Base-by-base conservation (phyloP, 2,797 vertebrate species). In the Amblyopsis hoosieri region DNA sequence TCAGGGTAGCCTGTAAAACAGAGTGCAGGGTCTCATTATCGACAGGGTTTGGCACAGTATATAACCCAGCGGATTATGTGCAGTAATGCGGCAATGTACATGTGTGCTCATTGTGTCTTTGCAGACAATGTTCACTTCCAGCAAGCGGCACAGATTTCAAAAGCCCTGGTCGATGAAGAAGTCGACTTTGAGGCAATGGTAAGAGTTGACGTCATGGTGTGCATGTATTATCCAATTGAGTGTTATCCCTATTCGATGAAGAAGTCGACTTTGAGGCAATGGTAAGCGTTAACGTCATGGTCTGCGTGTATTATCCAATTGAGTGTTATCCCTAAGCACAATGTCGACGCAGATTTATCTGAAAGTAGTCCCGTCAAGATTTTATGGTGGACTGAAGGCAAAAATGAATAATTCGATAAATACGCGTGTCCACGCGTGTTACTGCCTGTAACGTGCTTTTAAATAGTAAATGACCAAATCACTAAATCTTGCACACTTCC, bases 91-190 rank as follows among this genome's bases (percentile, higher is more conserved):
- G 14, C 0, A 52, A 37, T 56, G 12, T 57, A 15, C 66, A 52
- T 53, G 7, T 12, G 8, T 60, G 45, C 50, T 37, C 83, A 74
- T 73, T 63, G 82, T 45, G 50, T 45, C n/a, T 89, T 85, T 80
- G 77, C 5, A 99, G 98, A 99, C 82, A 99, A 99, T 23, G 97
- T 99, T 79, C 98, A 99, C 77, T 99, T 99, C 89, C 98, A 99
- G 90, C 97, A 99, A 80, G 93, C 94, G 13, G 97, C 98, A 0
- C 96, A 99, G 87, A 98, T 99, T 81, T 95, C 96, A 57, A 96
- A 96, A 88, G 96, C 97, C 56, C 90, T 99, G 49, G 98, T 99
- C 60, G 89, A 98, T 0, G 91, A 94, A 57, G 84, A 94, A 68
- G 95, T 99, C 84, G 98, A 99, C 82, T 99, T 99, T 85, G 95